Evolutionary conservation across 2,888 invertebrate genomes (phyloP).

Genomic region (Machimus atricapillus): DNA sequence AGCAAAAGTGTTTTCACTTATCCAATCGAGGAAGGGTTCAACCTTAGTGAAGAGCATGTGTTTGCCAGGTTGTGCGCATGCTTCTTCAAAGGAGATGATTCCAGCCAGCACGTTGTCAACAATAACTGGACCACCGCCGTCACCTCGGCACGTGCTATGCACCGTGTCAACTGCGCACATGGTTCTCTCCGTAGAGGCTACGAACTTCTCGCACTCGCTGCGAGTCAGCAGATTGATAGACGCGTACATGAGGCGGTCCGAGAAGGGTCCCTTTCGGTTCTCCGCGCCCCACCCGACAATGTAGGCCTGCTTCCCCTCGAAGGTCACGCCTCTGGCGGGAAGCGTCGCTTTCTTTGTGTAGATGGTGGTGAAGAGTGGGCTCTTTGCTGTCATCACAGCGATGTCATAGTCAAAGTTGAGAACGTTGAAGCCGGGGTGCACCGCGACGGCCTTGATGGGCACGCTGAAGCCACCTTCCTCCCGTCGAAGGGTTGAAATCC

Average conservation of each 20-base stretch:
- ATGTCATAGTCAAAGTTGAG: neutral
- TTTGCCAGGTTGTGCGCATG: neutral
- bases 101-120: neutral
- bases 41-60: neutral
- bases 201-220: neutral
- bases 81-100: neutral
- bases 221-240: neutral
- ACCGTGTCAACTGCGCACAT: neutral
- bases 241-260: neutral
- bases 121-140: neutral
- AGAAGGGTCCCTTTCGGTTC: neutral
- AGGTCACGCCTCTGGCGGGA: neutral
- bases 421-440: neutral
- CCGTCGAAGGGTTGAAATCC: neutral
- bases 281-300: neutral
- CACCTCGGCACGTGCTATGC: neutral
- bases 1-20: neutral
- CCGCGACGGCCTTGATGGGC: neutral
- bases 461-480: neutral
- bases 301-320: neutral
- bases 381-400: neutral
- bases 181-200: neutral
- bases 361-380: neutral
- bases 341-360: neutral
- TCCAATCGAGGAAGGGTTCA: neutral